Evolutionary conservation across 1,140 invertebrate genomes (phyloP).

Genomic region (Microplitis demolitor): DNA sequence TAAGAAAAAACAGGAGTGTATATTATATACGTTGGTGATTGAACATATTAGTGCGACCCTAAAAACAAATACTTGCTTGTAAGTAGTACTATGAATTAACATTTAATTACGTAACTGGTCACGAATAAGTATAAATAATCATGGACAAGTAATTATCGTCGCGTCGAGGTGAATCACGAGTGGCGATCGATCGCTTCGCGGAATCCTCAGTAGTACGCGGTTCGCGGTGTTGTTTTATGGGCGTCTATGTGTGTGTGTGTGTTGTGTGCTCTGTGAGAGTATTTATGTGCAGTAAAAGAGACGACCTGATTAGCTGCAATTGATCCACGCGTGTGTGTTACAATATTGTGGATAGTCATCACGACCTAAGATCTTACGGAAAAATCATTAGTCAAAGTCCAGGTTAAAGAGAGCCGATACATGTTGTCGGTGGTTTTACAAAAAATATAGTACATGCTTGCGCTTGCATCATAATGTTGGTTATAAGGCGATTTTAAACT

Average conservation of each 20-base stretch:
- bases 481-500: slow-evolving; percentile 6
- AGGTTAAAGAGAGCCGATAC: slow-evolving; percentile 30
- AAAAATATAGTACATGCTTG: neutral
- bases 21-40: no score
- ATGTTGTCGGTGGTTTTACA: neutral
- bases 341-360: slow-evolving; percentile 6
- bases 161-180: slow-evolving; percentile 19
- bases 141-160: slow-evolving; percentile 25
- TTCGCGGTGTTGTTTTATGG: neutral
- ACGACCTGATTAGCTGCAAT: slow-evolving; percentile 26
- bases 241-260: neutral
- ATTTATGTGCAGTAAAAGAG: neutral
- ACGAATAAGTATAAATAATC: slow-evolving; percentile 19
- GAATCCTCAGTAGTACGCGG: slow-evolving; percentile 21
- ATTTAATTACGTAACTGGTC: slow-evolving; percentile 20
- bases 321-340: slow-evolving; percentile 9
- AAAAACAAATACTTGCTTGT: neutral
- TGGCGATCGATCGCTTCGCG: slow-evolving; percentile 15
- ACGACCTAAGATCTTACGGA: neutral
- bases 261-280: neutral
- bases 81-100: slow-evolving; percentile 6
- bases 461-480: neutral
- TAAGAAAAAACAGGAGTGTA: no score
- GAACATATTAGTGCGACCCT: neutral
- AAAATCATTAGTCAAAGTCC: slow-evolving; percentile 34